Base-by-base conservation (phyloP, 2,113 vertebrate genomes). In the Alethe diademata region DNA sequence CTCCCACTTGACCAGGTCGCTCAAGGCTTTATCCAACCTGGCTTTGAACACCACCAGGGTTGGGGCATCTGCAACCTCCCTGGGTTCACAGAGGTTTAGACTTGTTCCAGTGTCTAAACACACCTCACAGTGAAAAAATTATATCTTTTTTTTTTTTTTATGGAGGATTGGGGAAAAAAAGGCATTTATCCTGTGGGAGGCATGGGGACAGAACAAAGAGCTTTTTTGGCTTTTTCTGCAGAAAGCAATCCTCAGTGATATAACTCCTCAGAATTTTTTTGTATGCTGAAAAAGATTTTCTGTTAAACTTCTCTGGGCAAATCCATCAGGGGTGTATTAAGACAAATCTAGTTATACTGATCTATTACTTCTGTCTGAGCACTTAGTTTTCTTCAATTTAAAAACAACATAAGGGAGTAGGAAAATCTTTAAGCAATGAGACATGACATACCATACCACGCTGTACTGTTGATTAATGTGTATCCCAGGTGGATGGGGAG, bases 361-460 rank as follows among this genome's bases (percentile, higher is more conserved):
- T 82, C 89, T 95, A 89, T 95, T 94, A 95, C 93, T 89, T 97
- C 92, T 75, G 78, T 86, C 86, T 97, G 50, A 89, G 84, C 79
- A 65, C 79, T 76, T 73, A 33, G 86, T 96, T 97, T 96, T 96
- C 71, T 96, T 86, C 93, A 75, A 73, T 86, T 94, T 96, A 93
- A 93, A 94, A 96, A 94, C 67, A 92, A 92, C 78, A 69, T 90
- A 78, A 95, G 94, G 88, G 81, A 96, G 40, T 36, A 95, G 58
- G 71, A 95, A 97, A 90, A 88, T 81, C 81, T 81, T 96, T 95
- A 96, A 95, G 75, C 91, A 94, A 93, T 93, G 86, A 97, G 88
- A 96, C 83, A 96, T 96, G 90, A 80, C 82, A 95, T 60, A 79
- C 51, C 64, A 33, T 74, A 74, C 51, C 33, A 33, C 6, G 36